Conservation (phyloP, 2,888 invertebrate genomes). For the Micoletzkya japonica region DNA sequence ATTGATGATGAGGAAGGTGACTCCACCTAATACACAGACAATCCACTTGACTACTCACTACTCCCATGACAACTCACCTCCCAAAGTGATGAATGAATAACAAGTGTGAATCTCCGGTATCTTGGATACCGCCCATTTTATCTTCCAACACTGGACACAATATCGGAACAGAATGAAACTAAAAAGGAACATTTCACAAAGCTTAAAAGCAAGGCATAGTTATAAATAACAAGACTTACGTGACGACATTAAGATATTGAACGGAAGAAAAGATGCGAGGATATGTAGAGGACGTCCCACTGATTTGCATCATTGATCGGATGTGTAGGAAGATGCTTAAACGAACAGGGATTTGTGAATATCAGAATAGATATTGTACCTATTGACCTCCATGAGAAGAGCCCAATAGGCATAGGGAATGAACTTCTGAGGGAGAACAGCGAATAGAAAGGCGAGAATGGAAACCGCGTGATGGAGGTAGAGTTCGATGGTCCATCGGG, state of each 20-base stretch:
- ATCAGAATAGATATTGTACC: slow-evolving; percentile 30
- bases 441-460: slow-evolving; percentile 34
- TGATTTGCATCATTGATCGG: slow-evolving; percentile 54
- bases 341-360: neutral
- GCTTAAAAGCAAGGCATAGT: too few relatives aligned
- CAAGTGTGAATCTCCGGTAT: slow-evolving; percentile 40
- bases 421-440: slow-evolving; percentile 41
- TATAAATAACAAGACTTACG: slow-evolving; percentile 35
- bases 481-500: slow-evolving; percentile 52
- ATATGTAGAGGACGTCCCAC: slow-evolving; percentile 34
- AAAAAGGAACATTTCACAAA: too few relatives aligned
- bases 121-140: slow-evolving; percentile 37
- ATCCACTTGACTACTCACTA: too few relatives aligned
- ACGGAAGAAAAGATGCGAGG: slow-evolving; percentile 36
- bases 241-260: slow-evolving; percentile 45
- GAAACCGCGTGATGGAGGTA: slow-evolving; percentile 49
- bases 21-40: slow-evolving; percentile 34
- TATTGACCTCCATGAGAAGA: slow-evolving; percentile 59
- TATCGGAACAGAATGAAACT: slow-evolving; percentile 56
- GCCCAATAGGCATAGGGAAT: slow-evolving; percentile 53
- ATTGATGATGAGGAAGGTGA: slow-evolving; percentile 51
- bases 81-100: slow-evolving; percentile 35
- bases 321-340: slow-evolving; percentile 56
- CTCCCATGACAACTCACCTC: too few relatives aligned
- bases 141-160: slow-evolving; percentile 48